Evolutionary conservation across 2,888 invertebrate species (phyloP).

Genomic region (Nemapogon koenigi): DNA sequence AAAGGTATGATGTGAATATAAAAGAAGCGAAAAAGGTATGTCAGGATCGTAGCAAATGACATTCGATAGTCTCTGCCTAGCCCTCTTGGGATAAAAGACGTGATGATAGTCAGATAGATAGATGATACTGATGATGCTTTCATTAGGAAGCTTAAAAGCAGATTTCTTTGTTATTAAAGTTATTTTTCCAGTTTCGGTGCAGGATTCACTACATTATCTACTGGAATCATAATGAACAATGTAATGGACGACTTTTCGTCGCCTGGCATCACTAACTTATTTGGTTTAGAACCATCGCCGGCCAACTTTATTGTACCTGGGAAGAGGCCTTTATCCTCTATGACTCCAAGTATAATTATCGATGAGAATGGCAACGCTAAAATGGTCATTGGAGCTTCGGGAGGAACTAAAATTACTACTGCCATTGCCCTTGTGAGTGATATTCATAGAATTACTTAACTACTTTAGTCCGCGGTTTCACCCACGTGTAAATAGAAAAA

Average conservation of each 20-base stretch:
- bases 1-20: too few relatives aligned
- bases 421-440: slow-evolving; percentile 69
- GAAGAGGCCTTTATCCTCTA: slow-evolving; percentile 86
- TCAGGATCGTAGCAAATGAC: too few relatives aligned
- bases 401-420: slow-evolving; percentile 83
- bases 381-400: slow-evolving; percentile 81
- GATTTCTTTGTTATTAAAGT: slow-evolving; percentile 12
- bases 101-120: too few relatives aligned
- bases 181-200: slow-evolving; percentile 77
- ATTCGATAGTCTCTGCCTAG: too few relatives aligned
- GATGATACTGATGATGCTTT: too few relatives aligned
- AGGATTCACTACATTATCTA: slow-evolving; percentile 75
- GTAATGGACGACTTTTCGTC: slow-evolving; percentile 96
- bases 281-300: slow-evolving; percentile 77
- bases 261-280: slow-evolving; percentile 72
- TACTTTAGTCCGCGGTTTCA: too few relatives aligned
- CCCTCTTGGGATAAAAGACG: too few relatives aligned
- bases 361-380: slow-evolving; percentile 70
- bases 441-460: too few relatives aligned
- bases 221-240: slow-evolving; percentile 93
- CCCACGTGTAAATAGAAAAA: too few relatives aligned
- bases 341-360: slow-evolving; percentile 82
- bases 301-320: slow-evolving; percentile 81
- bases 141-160: too few relatives aligned
- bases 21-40: too few relatives aligned